Evolutionary conservation across 2,797 vertebrate genomes (phyloP).

Genomic region (Sarcophilus harrisii): DNA sequence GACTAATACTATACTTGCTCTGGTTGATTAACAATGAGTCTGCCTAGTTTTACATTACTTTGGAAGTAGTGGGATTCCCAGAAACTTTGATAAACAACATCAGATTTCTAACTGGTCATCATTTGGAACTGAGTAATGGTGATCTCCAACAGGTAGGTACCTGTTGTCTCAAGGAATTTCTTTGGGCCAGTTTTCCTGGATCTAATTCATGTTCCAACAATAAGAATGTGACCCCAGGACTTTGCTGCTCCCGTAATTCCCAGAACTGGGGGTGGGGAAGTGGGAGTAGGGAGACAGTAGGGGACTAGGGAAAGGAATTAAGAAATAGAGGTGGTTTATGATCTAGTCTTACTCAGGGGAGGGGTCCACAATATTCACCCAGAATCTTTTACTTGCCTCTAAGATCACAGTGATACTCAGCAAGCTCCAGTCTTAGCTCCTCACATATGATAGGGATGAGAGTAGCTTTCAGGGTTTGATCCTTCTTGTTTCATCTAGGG

Average conservation of each 20-base stretch:
- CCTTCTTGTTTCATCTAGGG: not conserved
- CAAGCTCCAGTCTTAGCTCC: constrained; percentile 90
- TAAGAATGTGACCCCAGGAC: constrained; percentile 92
- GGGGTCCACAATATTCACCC: constrained; percentile 80
- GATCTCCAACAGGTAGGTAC: constrained; percentile 90
- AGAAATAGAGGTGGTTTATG: constrained; percentile 70
- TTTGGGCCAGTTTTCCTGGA: constrained; percentile 84
- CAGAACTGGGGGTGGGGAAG: constrained; percentile 79
- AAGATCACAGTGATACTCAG: constrained; percentile 93
- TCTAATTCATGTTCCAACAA: constrained; percentile 96
- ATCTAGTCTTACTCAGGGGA: constrained; percentile 77
- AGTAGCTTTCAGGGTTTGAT: constrained; percentile 47
- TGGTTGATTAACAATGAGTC: not conserved
- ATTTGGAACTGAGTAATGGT: constrained; percentile 90
- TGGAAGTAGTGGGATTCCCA: constrained; percentile 68
- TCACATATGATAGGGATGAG: constrained; percentile 84
- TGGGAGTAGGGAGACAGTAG: not conserved
- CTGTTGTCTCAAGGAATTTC: constrained; percentile 84
- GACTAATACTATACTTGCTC: not conserved
- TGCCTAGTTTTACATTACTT: not conserved
- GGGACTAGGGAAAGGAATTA: constrained; percentile 57
- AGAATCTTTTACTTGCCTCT: constrained; percentile 61
- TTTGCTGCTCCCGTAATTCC: constrained; percentile 93
- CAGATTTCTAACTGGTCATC: constrained; percentile 86
- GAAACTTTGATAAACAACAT: constrained; percentile 93